A percentile compares a stretch with the other conserved stretches of the same genome.
Conservation (phyloP, 2,797 vertebrate genomes). For the Halcyon leucocephala region DNA sequence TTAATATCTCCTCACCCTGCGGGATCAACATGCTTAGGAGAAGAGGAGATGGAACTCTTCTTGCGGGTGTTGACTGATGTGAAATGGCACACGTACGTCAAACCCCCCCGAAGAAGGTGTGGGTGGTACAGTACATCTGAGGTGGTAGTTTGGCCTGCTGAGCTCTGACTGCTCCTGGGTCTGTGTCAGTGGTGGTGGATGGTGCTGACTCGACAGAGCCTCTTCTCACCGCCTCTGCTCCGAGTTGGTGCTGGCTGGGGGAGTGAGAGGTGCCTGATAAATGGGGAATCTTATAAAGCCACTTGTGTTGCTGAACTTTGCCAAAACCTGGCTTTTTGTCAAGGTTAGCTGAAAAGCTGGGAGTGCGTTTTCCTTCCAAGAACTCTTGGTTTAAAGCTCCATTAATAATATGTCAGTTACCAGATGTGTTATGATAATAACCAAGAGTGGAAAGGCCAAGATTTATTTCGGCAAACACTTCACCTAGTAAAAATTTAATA, state of each 20-base stretch:
- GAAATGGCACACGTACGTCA: neutral
- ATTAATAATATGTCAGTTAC: conserved; percentile 20
- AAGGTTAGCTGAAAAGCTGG: neutral
- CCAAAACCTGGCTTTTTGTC: neutral
- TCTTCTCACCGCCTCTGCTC: neutral
- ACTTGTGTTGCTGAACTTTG: neutral
- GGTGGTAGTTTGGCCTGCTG: neutral
- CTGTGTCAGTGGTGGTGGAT: neutral
- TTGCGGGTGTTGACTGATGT: neutral
- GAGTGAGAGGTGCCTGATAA: neutral
- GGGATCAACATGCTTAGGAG: neutral
- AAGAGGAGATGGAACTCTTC: neutral
- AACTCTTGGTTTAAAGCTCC: conserved; percentile 20
- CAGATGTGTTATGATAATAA: conserved; percentile 38
- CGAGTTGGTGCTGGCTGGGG: rapidly evolving
- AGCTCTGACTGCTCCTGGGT: neutral
- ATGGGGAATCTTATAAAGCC: neutral
- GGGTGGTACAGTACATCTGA: neutral
- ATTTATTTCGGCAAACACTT: conserved; percentile 56
- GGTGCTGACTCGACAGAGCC: neutral
- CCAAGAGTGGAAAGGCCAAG: conserved; percentile 22
- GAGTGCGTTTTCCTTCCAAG: neutral
- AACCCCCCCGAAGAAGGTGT: neutral
- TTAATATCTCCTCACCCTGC: neutral
- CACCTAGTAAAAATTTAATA: conserved; percentile 55